Base-by-base conservation (phyloP, 92 coral and sea anemone species). In the Chrysogorgia sp. region DNA sequence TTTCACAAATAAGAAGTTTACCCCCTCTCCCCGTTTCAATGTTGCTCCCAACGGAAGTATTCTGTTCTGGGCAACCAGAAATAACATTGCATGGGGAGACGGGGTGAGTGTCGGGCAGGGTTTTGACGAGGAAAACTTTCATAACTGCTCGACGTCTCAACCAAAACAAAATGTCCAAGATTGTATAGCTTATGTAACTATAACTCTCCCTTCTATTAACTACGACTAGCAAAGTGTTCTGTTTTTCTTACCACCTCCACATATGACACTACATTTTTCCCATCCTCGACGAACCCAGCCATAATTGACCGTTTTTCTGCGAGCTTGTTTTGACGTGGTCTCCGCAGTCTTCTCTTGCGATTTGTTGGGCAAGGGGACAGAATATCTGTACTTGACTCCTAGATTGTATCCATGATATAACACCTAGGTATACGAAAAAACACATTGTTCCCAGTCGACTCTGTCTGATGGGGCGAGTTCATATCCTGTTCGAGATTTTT, bases 261-360 rank as follows among this genome's bases (percentile, higher is more conserved):
- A 91, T 65, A 83, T 80, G 1, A 83, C 92, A 35, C 88, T 91
- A 21, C 97, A 91, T 40, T 82, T 65, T 31, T 88, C 86, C 92
- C 92, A 91, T 35, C 98, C 98, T 26, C 98, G 88, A 26, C 90
- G 91, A 9, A 93, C 86, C 98, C 98, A 93, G 45, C 96, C 96
- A 30, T 86, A 91, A 24, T 79, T 65, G 24, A 84, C 41, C 22
- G 48, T 33, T 26, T 82, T 88, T 3, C 71, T 78, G 7, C 82
- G 77, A 21, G 77, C 65, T 13, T 81, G 58, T 34, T 37, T 77
- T 52, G 47, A 58, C 7, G 65, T 58, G 1, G 71, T 57, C 1
- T 1, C 28, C 8, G 56, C 22, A 59, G 12, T 34, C 15, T 59
- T 30, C 1, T 69, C 52, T 53, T 31, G 64, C 37, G 85, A 65